Conservation (phyloP, 2,888 invertebrate species). For the Brachypalpus laphriformis region DNA sequence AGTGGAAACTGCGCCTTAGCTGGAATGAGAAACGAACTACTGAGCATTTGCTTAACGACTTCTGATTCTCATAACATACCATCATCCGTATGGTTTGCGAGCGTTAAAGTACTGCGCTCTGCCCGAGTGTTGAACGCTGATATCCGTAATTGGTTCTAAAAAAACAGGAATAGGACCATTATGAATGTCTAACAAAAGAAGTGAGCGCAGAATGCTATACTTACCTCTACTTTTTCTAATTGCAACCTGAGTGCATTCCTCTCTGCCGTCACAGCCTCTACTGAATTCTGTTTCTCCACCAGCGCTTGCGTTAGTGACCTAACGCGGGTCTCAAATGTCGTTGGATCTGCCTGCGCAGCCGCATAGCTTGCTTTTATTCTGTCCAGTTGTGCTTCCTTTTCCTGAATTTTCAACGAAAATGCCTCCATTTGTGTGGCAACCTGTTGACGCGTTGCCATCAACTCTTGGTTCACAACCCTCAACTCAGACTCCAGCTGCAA, state of each 20-base stretch:
- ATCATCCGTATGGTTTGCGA: constrained; percentile 88
- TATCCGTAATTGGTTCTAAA: constrained; percentile 85
- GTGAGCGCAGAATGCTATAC: constrained; percentile 3
- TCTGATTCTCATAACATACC: constrained; percentile 79
- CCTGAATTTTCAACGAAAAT: constrained; percentile 78
- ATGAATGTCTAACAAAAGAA: too few species aligned
- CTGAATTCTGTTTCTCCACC: constrained; percentile 91
- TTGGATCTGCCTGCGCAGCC: constrained; percentile 76
- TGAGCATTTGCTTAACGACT: background rate
- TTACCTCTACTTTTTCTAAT: constrained; percentile 90
- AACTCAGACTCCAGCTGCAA: constrained; percentile 81
- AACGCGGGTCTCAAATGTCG: constrained; percentile 80
- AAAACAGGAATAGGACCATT: too few species aligned
- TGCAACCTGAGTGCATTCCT: constrained; percentile 93
- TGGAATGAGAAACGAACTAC: constrained; percentile 77
- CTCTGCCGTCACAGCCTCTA: constrained; percentile 93
- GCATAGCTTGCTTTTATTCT: constrained; percentile 83
- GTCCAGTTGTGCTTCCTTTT: constrained; percentile 83
- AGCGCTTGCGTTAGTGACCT: constrained; percentile 90
- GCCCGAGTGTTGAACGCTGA: constrained; percentile 83
- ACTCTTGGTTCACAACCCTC: constrained; percentile 81
- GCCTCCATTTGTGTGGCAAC: constrained; percentile 80
- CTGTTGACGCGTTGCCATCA: constrained; percentile 81
- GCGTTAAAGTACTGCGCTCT: constrained; percentile 79
- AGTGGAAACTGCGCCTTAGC: constrained; percentile 87